These are phyloP conservation scores for Nemopilema nomurai DNA, from an alignment of 30 jellyfish, hydroid and myxozoan genomes.

Conservation along the genomic window DNA sequence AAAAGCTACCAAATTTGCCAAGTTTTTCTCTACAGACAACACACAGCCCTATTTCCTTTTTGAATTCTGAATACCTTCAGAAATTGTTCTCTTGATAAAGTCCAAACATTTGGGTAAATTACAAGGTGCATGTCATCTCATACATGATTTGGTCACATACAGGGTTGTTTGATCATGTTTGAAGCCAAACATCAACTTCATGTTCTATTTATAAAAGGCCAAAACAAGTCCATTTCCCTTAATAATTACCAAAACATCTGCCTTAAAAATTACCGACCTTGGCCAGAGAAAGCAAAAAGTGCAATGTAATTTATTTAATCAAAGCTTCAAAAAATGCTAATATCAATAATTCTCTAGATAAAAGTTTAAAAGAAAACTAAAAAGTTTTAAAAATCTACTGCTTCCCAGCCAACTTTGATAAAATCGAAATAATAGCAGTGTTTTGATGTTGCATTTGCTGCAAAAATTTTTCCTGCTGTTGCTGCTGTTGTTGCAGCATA, in stretches of 20 bases:
- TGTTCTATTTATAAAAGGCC: background rate
- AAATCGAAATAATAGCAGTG: background rate
- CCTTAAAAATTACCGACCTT: background rate
- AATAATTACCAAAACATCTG: background rate
- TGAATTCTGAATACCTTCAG: background rate
- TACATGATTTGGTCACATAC: too few species aligned
- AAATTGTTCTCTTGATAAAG: background rate
- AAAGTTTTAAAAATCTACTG: background rate
- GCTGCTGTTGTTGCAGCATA: slow-evolving; percentile 9
- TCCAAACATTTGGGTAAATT: too few species aligned
- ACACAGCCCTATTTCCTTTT: background rate
- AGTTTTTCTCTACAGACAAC: background rate
- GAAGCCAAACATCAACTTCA: background rate
- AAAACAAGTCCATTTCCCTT: background rate
- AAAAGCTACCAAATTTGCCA: background rate
- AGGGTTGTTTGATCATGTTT: background rate
- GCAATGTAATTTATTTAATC: background rate
- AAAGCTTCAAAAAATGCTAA: background rate
- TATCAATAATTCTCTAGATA: background rate
- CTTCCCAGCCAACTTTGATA: background rate
- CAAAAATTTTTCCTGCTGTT: background rate
- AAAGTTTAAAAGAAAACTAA: background rate
- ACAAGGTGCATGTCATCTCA: too few species aligned
- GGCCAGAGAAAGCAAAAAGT: background rate
- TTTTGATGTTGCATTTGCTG: background rate